These are phyloP conservation scores for Pyrrhia umbra DNA, from an alignment of 2,888 invertebrate genomes.

Conservation along the genomic window DNA sequence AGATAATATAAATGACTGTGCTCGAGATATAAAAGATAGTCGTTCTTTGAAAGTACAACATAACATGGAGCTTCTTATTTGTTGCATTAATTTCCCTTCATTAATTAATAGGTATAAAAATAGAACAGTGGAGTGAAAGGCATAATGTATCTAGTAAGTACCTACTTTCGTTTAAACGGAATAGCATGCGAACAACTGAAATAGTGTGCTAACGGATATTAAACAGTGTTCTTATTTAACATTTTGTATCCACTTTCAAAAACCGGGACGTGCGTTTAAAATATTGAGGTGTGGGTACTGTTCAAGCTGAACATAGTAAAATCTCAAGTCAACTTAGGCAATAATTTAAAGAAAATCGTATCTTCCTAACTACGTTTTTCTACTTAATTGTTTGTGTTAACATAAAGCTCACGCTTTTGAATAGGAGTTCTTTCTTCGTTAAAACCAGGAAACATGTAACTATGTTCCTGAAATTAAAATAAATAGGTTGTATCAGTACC, in stretches of 20 bases:
- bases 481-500: constrained; percentile 30
- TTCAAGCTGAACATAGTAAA: constrained; percentile 6
- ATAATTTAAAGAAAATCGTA: constrained; percentile 5
- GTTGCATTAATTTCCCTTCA: constrained; percentile 13
- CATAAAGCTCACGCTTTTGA: neutral
- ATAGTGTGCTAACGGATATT: neutral
- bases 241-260: neutral
- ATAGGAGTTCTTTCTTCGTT: neutral
- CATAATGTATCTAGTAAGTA: neutral
- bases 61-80: constrained; percentile 4
- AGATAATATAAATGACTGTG: constrained; percentile 26
- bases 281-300: too few species aligned
- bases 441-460: neutral
- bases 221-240: neutral
- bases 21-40: constrained; percentile 18
- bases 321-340: constrained; percentile 1
- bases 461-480: constrained; percentile 11
- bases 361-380: too few species aligned
- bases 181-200: constrained; percentile 2
- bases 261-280: too few species aligned
- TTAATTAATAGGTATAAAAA: constrained; percentile 4
- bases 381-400: neutral
- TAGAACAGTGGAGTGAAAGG: constrained; percentile 4
- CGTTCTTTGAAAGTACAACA: constrained; percentile 21
- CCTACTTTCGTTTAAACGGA: neutral